Evolutionary conservation across 35 echinoderm and acorn worm species (phyloP).

Genomic region (Holothuria glaberrima): DNA sequence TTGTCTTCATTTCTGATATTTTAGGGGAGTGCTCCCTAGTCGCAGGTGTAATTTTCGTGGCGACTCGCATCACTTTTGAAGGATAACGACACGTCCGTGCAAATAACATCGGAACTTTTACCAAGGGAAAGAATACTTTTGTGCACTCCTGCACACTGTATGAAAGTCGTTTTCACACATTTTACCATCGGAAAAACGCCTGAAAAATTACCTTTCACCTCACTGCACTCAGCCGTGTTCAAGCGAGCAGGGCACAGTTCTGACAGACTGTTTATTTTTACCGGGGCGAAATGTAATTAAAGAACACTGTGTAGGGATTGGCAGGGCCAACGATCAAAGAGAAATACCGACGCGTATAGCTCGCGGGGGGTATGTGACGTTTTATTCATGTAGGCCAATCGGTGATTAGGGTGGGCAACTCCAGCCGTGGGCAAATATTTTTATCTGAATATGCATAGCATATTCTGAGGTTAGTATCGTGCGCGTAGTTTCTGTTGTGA

Average conservation of each 20-base stretch:
- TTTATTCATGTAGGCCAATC: constrained; percentile 2
- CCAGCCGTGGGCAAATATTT: constrained; percentile 40
- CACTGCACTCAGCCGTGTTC: constrained; percentile 15
- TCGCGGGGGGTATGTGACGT: constrained; percentile 40
- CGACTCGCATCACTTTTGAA: no score
- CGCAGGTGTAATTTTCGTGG: no score
- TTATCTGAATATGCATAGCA: constrained; percentile 43
- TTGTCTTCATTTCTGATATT: no score
- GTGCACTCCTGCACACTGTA: no score
- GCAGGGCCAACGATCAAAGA: constrained; percentile 50
- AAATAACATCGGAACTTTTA: no score
- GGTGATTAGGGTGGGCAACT: constrained; percentile 22
- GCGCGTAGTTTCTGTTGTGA: background rate
- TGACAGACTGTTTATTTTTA: constrained; percentile 65
- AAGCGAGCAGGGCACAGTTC: constrained; percentile 29
- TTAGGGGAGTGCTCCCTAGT: no score
- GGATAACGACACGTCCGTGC: no score
- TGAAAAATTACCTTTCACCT: constrained; percentile 28
- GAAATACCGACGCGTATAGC: constrained; percentile 24
- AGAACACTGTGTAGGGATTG: constrained; percentile 50
- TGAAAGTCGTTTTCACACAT: constrained; percentile 30
- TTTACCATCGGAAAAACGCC: constrained; percentile 25
- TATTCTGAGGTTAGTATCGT: background rate
- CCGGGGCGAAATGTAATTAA: constrained; percentile 62
- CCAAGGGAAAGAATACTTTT: no score